Percentiles rank a stretch among this genome's conserved stretches.
phyloP scores from a whole-genome alignment of 2,797 vertebrate species.

The Phoebastria nigripes region DNA sequence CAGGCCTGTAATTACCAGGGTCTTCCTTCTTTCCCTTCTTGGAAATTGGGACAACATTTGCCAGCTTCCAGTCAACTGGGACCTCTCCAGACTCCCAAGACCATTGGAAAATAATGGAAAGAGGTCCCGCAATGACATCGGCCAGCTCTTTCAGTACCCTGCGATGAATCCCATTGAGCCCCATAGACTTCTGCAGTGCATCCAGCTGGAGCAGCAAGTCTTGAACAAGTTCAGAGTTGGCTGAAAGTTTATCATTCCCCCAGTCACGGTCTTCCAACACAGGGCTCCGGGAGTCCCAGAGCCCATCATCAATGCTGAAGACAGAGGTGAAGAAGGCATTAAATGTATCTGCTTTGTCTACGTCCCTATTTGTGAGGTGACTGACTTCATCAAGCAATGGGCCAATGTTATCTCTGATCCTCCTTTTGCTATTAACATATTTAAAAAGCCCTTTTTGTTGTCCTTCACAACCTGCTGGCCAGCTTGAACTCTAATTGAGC shows the following conservation, averaged over 20 bases:
- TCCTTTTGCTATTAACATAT: background rate
- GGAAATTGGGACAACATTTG: background rate
- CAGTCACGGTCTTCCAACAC: background rate
- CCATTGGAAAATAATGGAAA: background rate
- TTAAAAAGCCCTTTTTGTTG: background rate
- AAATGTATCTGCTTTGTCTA: background rate
- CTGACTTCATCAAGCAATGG: background rate
- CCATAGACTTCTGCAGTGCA: background rate
- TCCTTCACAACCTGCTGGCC: background rate
- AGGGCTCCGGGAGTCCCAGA: rapidly evolving
- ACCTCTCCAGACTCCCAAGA: background rate
- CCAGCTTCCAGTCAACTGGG: background rate
- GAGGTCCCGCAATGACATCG: no score
- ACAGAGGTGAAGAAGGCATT: background rate
- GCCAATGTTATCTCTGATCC: background rate
- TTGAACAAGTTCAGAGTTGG: background rate
- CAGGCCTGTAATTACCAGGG: background rate
- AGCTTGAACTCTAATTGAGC: background rate
- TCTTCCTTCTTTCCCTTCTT: background rate
- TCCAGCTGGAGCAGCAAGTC: background rate
- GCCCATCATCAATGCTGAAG: background rate
- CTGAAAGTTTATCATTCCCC: background rate
- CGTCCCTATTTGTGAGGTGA: background rate
- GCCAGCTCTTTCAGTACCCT: background rate
- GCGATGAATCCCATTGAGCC: rapidly evolving